phyloP scores from a whole-genome alignment of 1,140 invertebrate species.

The Hyposmocoma kahamanoa region DNA sequence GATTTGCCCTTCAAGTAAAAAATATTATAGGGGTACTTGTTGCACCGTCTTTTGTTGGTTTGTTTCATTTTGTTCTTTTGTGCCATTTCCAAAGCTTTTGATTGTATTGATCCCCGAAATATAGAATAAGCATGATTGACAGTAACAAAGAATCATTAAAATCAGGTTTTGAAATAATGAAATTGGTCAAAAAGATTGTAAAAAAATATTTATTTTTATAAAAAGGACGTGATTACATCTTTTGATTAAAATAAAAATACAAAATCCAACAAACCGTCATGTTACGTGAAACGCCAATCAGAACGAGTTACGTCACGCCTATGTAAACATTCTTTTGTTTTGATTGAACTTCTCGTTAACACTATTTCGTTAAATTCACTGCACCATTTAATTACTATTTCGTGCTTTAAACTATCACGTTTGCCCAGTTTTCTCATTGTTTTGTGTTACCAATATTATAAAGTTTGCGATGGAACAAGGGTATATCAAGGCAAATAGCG shows the following conservation, averaged over 20 bases:
- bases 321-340: background rate
- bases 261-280: background rate
- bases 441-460: too few species aligned
- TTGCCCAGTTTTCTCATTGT: background rate
- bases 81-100: too few species aligned
- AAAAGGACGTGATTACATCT: background rate
- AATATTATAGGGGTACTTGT: too few species aligned
- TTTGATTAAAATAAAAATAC: background rate
- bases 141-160: background rate
- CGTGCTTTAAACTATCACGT: background rate
- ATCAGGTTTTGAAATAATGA: background rate
- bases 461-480: slow-evolving; percentile 12
- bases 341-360: background rate
- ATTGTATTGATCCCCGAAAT: too few species aligned
- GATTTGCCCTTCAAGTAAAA: too few species aligned
- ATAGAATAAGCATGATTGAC: background rate
- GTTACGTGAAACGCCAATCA: background rate
- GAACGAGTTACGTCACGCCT: background rate
- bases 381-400: background rate
- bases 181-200: background rate
- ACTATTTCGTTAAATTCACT: background rate
- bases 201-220: background rate
- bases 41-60: too few species aligned
- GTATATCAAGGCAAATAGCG: slow-evolving; percentile 6
- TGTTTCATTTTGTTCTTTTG: too few species aligned